A percentile compares a stretch with the other conserved stretches of the same genome.
phyloP scores from a whole-genome alignment of 2,888 invertebrate genomes.

The Pinctada fucata region DNA sequence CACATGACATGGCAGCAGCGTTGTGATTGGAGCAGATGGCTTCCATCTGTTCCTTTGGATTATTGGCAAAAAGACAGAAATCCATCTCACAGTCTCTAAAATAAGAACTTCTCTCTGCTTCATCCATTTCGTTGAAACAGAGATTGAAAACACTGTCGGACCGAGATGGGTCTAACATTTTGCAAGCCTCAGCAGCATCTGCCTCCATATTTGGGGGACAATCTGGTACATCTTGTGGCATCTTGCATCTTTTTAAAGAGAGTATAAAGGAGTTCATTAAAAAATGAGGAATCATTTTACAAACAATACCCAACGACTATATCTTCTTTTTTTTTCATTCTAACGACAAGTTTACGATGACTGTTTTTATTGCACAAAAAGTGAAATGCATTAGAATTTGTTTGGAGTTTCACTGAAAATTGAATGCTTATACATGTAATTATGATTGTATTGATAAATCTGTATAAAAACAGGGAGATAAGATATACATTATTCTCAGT shows the following conservation, averaged over 20 bases:
- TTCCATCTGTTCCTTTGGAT: background rate
- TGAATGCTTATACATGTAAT: too few relatives aligned
- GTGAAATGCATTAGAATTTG: too few relatives aligned
- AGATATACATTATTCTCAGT: too few relatives aligned
- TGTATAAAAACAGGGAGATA: too few relatives aligned
- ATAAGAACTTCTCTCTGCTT: background rate
- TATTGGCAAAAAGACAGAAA: background rate
- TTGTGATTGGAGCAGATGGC: background rate
- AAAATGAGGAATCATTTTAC: too few relatives aligned
- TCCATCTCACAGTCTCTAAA: background rate
- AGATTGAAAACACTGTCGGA: background rate
- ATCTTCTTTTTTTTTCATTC: too few relatives aligned
- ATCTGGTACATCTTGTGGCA: slow-evolving; percentile 1
- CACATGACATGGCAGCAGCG: background rate
- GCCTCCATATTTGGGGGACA: background rate
- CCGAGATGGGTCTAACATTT: background rate
- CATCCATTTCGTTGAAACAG: background rate
- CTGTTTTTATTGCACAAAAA: too few relatives aligned
- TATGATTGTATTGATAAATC: too few relatives aligned
- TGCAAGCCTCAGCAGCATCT: background rate
- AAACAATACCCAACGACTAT: too few relatives aligned
- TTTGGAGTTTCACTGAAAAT: too few relatives aligned
- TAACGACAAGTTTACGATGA: too few relatives aligned
- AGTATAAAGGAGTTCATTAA: too few relatives aligned
- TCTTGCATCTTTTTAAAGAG: background rate